Evolutionary conservation across 2,113 vertebrate genomes (phyloP).

Genomic region (Zosterops hypoxanthus): DNA sequence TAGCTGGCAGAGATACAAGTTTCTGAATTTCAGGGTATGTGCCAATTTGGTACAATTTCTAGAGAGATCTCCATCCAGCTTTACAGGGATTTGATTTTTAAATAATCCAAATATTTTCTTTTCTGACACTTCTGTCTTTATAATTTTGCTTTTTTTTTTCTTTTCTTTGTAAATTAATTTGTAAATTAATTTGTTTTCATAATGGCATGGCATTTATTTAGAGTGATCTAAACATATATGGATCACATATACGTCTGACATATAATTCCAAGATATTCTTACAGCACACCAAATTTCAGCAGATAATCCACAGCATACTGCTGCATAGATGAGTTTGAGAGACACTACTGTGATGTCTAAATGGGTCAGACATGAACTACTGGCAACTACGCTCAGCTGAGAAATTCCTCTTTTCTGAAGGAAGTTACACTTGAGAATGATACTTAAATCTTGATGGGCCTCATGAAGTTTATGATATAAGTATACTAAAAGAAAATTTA

Average conservation of each 20-base stretch:
- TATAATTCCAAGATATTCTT: neutral
- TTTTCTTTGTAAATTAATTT: neutral
- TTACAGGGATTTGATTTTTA: neutral
- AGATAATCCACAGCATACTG: neutral
- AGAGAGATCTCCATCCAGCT: neutral
- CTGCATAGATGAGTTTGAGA: neutral
- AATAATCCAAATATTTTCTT: neutral
- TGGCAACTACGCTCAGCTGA: neutral
- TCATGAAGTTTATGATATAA: neutral
- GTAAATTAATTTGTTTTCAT: neutral
- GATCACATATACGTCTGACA: neutral
- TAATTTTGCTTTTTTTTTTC: neutral
- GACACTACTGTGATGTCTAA: neutral
- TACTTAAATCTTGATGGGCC: neutral
- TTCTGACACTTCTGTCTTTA: neutral
- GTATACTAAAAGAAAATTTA: neutral
- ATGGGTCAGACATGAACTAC: neutral
- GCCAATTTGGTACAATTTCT: neutral
- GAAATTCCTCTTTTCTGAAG: neutral
- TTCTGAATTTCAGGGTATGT: neutral
- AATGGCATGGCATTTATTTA: neutral
- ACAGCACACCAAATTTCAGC: neutral
- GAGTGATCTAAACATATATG: neutral
- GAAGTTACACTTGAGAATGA: neutral
- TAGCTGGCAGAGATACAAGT: neutral